These are phyloP conservation scores for Cyprinodon variegatus DNA, from an alignment of 2,113 vertebrate species.

Conservation along the genomic window DNA sequence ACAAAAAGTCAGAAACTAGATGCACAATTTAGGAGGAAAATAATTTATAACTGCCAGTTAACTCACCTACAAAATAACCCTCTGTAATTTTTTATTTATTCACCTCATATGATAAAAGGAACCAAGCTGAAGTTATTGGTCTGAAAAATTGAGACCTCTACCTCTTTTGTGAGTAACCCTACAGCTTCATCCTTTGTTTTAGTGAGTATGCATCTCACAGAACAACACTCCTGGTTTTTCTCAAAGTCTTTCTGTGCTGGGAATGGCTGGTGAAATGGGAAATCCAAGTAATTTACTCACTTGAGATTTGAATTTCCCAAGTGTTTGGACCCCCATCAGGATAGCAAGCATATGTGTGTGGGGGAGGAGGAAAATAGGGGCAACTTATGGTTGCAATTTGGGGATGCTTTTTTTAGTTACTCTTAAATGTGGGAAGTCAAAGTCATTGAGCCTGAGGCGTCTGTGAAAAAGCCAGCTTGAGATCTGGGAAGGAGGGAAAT, in stretches of 20 bases:
- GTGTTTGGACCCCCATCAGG: constrained; percentile 60
- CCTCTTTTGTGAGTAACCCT: constrained; percentile 56
- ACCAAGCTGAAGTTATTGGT: constrained; percentile 40
- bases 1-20: constrained; percentile 3
- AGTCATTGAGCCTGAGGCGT: constrained; percentile 70
- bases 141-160: constrained; percentile 62
- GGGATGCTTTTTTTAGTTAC: constrained; percentile 82
- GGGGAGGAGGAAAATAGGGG: constrained; percentile 52
- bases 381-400: constrained; percentile 83
- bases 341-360: constrained; percentile 47
- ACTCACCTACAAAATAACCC: background rate
- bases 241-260: constrained; percentile 26
- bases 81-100: background rate
- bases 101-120: constrained; percentile 40
- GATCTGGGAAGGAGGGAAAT: constrained; percentile 64
- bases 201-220: constrained; percentile 44
- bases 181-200: constrained; percentile 53
- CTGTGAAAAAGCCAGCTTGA: constrained; percentile 71
- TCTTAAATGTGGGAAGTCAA: constrained; percentile 84
- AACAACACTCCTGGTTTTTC: constrained; percentile 38
- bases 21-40: constrained; percentile 1
- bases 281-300: constrained; percentile 39
- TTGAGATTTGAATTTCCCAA: constrained; percentile 54
- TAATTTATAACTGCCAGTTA: constrained; percentile 14
- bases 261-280: constrained; percentile 50